Conservation (phyloP, 2,888 invertebrate species). For the Sphecodes monilicornis region DNA sequence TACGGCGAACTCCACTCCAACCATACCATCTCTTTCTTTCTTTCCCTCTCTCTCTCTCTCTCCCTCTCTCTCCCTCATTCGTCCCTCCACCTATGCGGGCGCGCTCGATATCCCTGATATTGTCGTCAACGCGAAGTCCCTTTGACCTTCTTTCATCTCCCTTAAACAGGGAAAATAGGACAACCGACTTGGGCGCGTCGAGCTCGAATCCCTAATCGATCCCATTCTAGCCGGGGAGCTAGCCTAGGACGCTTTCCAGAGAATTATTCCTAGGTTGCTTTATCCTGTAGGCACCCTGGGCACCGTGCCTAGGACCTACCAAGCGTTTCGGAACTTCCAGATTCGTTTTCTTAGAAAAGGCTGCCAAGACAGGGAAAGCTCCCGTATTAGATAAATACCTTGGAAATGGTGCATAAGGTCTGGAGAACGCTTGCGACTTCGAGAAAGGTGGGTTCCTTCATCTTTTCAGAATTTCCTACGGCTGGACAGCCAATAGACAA, state of each 20-base stretch:
- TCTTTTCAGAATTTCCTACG: background rate
- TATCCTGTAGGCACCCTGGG: background rate
- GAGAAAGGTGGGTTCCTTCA: background rate
- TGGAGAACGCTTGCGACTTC: background rate
- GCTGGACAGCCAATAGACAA: no score
- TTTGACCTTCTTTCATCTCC: constrained; percentile 38
- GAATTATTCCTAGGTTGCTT: background rate
- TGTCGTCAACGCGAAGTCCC: constrained; percentile 13
- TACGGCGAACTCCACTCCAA: constrained; percentile 4
- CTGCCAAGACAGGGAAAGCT: background rate
- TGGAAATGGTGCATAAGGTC: background rate
- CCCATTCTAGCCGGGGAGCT: background rate
- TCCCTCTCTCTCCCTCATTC: no score
- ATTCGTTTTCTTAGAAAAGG: background rate
- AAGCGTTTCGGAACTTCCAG: background rate
- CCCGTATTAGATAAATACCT: background rate
- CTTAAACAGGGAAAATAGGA: constrained; percentile 19
- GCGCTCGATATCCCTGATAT: constrained; percentile 46
- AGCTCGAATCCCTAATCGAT: background rate
- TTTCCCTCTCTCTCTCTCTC: no score
- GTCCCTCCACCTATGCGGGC: background rate
- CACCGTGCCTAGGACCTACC: background rate
- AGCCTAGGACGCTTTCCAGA: background rate
- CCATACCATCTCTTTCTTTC: background rate
- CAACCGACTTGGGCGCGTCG: background rate